Evolutionary conservation across 2,797 vertebrate species (phyloP), one percentile per base, ranked within the genome.

Genomic region (Peromyscus melanophrys): DNA sequence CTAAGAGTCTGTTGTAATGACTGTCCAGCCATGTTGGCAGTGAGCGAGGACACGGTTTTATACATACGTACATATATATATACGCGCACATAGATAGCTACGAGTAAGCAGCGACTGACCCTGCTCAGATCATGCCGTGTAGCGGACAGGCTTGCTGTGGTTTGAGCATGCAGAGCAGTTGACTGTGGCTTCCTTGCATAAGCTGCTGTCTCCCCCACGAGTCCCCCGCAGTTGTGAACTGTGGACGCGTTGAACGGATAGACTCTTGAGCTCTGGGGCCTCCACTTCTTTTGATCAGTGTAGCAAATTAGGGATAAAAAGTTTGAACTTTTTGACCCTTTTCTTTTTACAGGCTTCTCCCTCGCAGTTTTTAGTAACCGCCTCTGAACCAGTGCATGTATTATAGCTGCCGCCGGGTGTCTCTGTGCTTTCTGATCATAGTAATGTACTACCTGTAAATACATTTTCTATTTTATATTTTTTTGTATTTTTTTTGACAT

Each of bases 381-480:
- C 97, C 98, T 97, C 98, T 97, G 98, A 98, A 98, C 98, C 97
- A 55, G 85, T 99, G 99, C 99, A 99, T 99, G 99, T 99, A 98
- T 98, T 95, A 98, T 98, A 98, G 40, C 40, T 4, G 40, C 40
- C 98, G 98, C 86, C 98, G 97, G 96, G 97, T 94, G 98, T 99
- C 99, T 98, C 97, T 97, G 98, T 99, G 98, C 98, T 98, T 98
- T 99, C 98, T 96, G 98, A 98, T 99, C 98, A 98, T 98, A 98
- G 99, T 99, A 97, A 99, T 98, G 99, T 99, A 99, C 98, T 98
- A 98, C 99, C 98, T 99, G 99, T 99, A 99, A 99, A 99, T 99
- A 99, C 99, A 99, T 98, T 99, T 99, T 99, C 98, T 98, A 99
- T 99, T 99, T 99, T 99, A 98, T 98, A 98, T 98, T 98, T 98